These are phyloP conservation scores for Ictalurus punctatus DNA, from an alignment of 2,113 vertebrate genomes.

Conservation along the genomic window DNA sequence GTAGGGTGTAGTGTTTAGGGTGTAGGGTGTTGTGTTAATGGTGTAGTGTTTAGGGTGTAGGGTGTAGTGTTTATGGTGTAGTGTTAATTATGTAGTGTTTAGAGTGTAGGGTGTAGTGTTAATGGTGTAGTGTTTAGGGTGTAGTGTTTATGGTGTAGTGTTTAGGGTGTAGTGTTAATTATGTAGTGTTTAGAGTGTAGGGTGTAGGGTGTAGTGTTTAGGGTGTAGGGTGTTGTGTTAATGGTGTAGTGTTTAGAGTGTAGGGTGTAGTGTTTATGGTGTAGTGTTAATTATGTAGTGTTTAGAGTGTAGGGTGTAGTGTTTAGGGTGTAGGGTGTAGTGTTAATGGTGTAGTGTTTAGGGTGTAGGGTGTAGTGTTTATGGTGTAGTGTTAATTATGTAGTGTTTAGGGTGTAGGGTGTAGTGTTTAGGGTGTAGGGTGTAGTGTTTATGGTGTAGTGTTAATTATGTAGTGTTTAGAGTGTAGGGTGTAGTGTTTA, in stretches of 20 bases:
- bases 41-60: no score
- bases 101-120: not conserved
- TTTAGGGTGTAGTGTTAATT: not conserved
- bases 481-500: no score
- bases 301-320: not conserved
- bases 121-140: not conserved
- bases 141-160: not conserved
- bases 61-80: no score
- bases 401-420: not conserved
- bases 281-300: not conserved
- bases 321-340: not conserved
- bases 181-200: not conserved
- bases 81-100: not conserved
- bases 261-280: not conserved
- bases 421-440: no score
- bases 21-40: not conserved
- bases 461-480: not conserved
- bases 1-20: not conserved
- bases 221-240: not conserved
- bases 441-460: not conserved
- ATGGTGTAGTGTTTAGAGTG: no score
- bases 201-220: not conserved
- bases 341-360: not conserved
- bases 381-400: not conserved
- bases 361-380: not conserved